Percentiles rank a stretch among this genome's conserved stretches.
Evolutionary conservation across 2,888 invertebrate genomes (phyloP).

Genomic region (Pristionchus mayeri): DNA sequence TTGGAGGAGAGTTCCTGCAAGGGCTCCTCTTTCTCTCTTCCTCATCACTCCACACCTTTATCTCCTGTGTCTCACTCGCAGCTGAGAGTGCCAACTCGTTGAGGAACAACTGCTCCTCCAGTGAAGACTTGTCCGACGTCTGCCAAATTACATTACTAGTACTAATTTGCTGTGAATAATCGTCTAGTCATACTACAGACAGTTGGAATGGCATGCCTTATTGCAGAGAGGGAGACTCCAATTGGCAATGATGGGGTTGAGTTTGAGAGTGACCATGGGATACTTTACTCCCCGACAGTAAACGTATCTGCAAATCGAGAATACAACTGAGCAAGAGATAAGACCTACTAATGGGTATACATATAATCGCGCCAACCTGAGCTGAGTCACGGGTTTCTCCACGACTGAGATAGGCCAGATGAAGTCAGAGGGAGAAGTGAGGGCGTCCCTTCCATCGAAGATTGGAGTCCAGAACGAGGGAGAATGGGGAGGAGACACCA

Average conservation of each 20-base stretch:
- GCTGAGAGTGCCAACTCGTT: slow-evolving; percentile 61
- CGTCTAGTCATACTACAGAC: not conserved
- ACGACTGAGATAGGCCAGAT: slow-evolving; percentile 70
- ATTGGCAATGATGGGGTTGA: slow-evolving; percentile 58
- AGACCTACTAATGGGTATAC: too few relatives aligned
- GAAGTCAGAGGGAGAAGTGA: slow-evolving; percentile 61
- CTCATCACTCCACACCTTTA: not conserved
- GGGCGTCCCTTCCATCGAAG: slow-evolving; percentile 61
- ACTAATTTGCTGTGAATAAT: too few relatives aligned
- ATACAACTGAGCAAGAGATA: not conserved
- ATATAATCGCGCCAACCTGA: too few relatives aligned
- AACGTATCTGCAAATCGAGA: slow-evolving; percentile 63
- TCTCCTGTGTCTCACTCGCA: not conserved
- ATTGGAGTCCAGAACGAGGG: slow-evolving; percentile 70
- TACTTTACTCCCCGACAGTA: slow-evolving; percentile 63
- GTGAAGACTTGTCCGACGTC: slow-evolving; percentile 56
- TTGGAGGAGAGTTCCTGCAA: slow-evolving; percentile 50
- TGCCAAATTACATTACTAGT: too few relatives aligned
- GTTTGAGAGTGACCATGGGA: slow-evolving; percentile 57
- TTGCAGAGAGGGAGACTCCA: slow-evolving; percentile 67
- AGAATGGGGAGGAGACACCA: slow-evolving; percentile 46
- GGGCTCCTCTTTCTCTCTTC: not conserved
- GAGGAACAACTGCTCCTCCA: slow-evolving; percentile 63
- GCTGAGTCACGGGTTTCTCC: slow-evolving; percentile 50
- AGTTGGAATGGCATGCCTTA: slow-evolving; percentile 38